phyloP scores from a whole-genome alignment of 2,113 vertebrate species.

The Gyps fulvus region DNA sequence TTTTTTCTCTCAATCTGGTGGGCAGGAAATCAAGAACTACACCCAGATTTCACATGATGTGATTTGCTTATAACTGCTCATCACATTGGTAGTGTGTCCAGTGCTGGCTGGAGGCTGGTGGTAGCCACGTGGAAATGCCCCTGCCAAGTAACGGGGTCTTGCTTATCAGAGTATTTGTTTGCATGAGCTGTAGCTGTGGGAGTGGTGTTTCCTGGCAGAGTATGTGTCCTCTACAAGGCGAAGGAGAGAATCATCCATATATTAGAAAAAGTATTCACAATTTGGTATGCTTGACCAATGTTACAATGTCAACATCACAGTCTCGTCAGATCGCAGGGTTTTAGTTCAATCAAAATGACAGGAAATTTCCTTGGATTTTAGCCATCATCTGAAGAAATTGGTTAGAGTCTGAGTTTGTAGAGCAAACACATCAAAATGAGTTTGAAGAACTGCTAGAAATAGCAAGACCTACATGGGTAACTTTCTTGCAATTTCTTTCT shows the following conservation, averaged over 20 bases:
- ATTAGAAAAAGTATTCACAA: not conserved
- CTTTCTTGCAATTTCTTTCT: not conserved
- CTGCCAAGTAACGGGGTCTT: not conserved
- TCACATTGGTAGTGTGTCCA: not conserved
- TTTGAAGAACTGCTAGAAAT: not conserved
- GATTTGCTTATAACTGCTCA: not conserved
- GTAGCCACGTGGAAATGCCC: not conserved
- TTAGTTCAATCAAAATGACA: slow-evolving; percentile 7
- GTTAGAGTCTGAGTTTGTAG: not conserved
- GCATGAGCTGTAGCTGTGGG: not conserved
- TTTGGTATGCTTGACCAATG: not conserved
- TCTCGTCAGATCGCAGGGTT: not conserved
- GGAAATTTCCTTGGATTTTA: not conserved
- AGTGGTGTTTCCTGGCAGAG: not conserved
- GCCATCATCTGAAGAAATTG: not conserved
- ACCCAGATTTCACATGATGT: not conserved
- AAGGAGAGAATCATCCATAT: not conserved
- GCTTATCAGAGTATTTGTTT: not conserved
- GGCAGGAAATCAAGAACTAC: not conserved
- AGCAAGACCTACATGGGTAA: not conserved
- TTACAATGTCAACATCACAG: not conserved
- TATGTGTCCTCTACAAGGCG: not conserved
- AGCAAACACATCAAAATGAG: not conserved
- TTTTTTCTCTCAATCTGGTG: not conserved
- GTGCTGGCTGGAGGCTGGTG: not conserved